Conservation (phyloP, 2,113 vertebrate species). For the Aegithalos caudatus region DNA sequence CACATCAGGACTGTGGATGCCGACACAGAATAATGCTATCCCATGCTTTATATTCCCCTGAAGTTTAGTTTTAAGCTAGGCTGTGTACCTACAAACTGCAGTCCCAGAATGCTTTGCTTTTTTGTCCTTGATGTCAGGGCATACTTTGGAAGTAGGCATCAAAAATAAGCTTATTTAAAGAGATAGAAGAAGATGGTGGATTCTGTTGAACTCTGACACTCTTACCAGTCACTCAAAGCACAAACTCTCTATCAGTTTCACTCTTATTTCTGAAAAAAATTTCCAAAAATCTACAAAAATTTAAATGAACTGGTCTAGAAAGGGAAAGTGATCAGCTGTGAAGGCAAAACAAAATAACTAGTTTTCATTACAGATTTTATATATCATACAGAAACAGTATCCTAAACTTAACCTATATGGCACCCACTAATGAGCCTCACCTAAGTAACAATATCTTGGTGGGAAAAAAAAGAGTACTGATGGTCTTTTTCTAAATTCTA, state of each 20-base stretch:
- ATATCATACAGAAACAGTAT: constrained; percentile 50
- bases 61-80: neutral
- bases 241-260: neutral
- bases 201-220: neutral
- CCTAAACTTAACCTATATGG: constrained; percentile 50
- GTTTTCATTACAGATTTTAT: constrained; percentile 53
- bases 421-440: neutral
- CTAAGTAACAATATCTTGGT: constrained; percentile 19
- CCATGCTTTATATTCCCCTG: neutral
- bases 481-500: neutral
- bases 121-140: neutral
- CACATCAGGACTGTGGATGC: neutral
- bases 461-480: neutral
- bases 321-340: neutral
- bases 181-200: neutral
- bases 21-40: neutral
- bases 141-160: neutral
- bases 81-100: neutral
- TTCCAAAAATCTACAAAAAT: too few relatives aligned
- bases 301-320: constrained; percentile 15
- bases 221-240: neutral
- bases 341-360: constrained; percentile 27
- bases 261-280: neutral
- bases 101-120: neutral
- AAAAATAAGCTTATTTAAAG: neutral